Evolutionary conservation across 2,888 invertebrate species (phyloP).

Genomic region (Embidobia sp.): DNA sequence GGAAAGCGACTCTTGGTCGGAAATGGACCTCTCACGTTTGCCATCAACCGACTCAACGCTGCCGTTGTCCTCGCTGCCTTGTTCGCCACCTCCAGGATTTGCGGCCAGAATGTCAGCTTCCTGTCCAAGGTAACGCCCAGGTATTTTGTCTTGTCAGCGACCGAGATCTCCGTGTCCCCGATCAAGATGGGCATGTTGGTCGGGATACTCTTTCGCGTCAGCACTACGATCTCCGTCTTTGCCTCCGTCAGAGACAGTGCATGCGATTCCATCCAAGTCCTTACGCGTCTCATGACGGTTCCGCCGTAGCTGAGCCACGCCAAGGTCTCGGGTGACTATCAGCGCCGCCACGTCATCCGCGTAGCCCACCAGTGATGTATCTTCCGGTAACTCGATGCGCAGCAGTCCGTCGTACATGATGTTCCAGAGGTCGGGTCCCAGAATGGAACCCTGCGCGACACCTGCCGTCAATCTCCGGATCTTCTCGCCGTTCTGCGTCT

Average conservation of each 20-base stretch:
- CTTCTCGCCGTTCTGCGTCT: neutral
- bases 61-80: slow-evolving; percentile 1
- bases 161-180: neutral
- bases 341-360: slow-evolving; percentile 3
- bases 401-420: neutral
- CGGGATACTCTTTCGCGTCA: neutral
- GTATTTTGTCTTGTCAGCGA: neutral
- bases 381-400: neutral
- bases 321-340: neutral
- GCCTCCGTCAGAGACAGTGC: neutral
- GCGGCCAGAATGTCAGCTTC: neutral
- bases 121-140: neutral
- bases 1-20: neutral
- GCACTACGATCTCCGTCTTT: neutral
- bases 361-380: neutral
- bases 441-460: neutral
- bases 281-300: neutral
- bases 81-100: neutral
- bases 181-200: neutral
- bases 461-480: neutral
- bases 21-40: neutral
- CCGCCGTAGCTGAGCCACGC: neutral
- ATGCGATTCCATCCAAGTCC: neutral
- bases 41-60: slow-evolving; percentile 8
- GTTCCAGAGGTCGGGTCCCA: slow-evolving; percentile 9